Evolutionary conservation across 2,888 invertebrate species (phyloP).

Genomic region (Drosophila helvetica): DNA sequence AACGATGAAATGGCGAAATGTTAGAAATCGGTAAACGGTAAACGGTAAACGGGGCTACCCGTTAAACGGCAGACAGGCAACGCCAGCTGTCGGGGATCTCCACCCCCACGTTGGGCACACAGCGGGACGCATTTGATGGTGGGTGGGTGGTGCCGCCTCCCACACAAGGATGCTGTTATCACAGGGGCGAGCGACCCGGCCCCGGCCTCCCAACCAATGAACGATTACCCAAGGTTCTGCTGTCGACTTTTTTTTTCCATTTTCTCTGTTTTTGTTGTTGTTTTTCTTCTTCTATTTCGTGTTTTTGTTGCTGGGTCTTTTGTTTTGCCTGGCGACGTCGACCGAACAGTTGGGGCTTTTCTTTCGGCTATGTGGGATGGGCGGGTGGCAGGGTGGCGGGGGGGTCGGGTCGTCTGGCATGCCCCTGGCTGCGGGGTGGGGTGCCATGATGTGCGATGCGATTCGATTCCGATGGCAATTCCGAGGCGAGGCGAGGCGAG

Average conservation of each 20-base stretch:
- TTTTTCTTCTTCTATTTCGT: slow-evolving; percentile 1
- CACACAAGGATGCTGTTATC: slow-evolving; percentile 38
- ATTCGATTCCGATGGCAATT: background rate
- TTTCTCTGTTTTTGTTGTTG: slow-evolving; percentile 5
- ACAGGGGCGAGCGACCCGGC: background rate
- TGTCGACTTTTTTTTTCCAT: slow-evolving; percentile 36
- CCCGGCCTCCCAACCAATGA: slow-evolving; percentile 30
- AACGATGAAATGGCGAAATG: slow-evolving; percentile 30
- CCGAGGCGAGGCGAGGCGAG: background rate
- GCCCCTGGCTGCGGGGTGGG: background rate
- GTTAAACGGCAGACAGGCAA: background rate
- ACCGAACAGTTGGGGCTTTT: slow-evolving; percentile 15
- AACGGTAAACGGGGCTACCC: slow-evolving; percentile 9
- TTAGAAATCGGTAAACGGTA: slow-evolving; percentile 16
- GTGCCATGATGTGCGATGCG: slow-evolving; percentile 1
- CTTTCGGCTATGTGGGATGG: slow-evolving; percentile 21
- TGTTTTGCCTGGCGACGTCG: slow-evolving; percentile 37
- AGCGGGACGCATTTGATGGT: background rate
- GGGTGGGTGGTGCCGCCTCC: background rate
- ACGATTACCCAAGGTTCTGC: slow-evolving; percentile 40
- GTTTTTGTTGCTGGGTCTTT: slow-evolving; percentile 12
- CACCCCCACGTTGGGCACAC: background rate
- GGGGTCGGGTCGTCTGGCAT: background rate
- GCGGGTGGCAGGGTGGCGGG: slow-evolving; percentile 5
- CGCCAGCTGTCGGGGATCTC: background rate